Conservation (phyloP, 2,113 vertebrate species). For the Gadus chalcogrammus region DNA sequence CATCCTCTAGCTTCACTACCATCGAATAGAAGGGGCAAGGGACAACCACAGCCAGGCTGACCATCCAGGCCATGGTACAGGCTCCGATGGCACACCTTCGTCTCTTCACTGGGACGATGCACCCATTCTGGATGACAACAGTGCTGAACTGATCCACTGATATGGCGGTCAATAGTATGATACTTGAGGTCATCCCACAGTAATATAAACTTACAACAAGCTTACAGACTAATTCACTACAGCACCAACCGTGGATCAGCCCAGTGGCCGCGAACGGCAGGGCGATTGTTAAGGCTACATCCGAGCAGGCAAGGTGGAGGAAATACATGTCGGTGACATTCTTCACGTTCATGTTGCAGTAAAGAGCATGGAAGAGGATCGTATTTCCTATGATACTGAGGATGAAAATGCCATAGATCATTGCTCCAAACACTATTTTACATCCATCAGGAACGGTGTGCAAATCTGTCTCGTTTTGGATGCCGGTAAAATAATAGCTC, state of each 20-base stretch:
- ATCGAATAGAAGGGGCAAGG: too few species aligned
- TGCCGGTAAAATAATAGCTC: too few species aligned
- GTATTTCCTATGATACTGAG: constrained; percentile 50
- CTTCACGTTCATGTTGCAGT: constrained; percentile 53
- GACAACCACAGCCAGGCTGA: constrained; percentile 45
- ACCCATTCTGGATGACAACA: constrained; percentile 63
- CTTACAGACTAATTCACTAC: constrained; percentile 66
- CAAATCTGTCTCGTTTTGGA: too few species aligned
- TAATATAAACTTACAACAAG: constrained; percentile 59
- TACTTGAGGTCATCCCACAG: constrained; percentile 66
- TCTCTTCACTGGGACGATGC: constrained; percentile 36
- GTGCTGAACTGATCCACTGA: constrained; percentile 72
- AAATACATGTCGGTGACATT: constrained; percentile 73
- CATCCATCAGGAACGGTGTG: too few species aligned
- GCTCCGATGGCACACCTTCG: constrained; percentile 37
- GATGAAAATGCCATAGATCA: constrained; percentile 48
- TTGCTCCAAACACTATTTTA: constrained; percentile 7
- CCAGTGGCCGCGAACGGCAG: constrained; percentile 72
- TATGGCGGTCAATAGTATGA: constrained; percentile 76
- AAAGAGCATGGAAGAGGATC: constrained; percentile 45
- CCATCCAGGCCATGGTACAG: constrained; percentile 60
- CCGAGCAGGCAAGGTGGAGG: constrained; percentile 73
- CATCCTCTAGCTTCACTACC: too few species aligned
- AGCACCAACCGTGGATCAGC: constrained; percentile 65
- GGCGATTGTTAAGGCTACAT: constrained; percentile 71